Base-by-base conservation (phyloP, 2,888 invertebrate species). In the Argynnis bischoffii region DNA sequence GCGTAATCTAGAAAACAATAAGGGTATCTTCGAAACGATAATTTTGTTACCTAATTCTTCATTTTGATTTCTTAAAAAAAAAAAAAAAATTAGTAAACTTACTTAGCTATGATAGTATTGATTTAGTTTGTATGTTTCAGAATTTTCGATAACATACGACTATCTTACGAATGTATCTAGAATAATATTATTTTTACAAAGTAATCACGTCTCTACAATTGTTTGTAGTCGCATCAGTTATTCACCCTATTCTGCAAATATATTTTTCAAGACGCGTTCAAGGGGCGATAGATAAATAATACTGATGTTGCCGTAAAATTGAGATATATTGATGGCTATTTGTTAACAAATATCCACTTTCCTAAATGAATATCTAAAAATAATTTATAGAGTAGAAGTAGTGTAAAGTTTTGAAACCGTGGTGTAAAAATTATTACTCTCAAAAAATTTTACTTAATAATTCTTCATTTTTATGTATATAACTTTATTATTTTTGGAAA, bases 221-320 rank as follows among this genome's bases (percentile, higher is more conserved):
- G 66, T 69, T 63, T 69, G 35, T 61, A 76, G 73, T 81, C 75
- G 82, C 85, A 90, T 90, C 83, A 88, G 76, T 72, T 78, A 90
- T 90, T 88, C 89, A 90, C 91, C 90, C 90, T 80, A 80, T 76
- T 72, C 66, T 67, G 69, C 78, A 77, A 80, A 74, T 70, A 78
- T 77, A 77, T 75, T 78, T 81, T 84, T 82, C 81, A 80, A 81
- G 81, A 79, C 81, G 81, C 82, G 82, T 79, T 82, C 76, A 76
- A 78, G 74, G 77, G 75, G 80, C 85, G 84, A 86, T 85, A 78
- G 81, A 87, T 87, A 81, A 75, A 78, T 76, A 80, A 83, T 85
- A 81, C 78, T 77, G 75, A 81, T 82, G 86, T 83, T 83, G 85
- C 80, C 78, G 79, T 77, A 68, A 79, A 83, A 88, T 85, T 84